phyloP scores from a whole-genome alignment of 2,113 vertebrate genomes.

The Nycticryphes semicollaris region DNA sequence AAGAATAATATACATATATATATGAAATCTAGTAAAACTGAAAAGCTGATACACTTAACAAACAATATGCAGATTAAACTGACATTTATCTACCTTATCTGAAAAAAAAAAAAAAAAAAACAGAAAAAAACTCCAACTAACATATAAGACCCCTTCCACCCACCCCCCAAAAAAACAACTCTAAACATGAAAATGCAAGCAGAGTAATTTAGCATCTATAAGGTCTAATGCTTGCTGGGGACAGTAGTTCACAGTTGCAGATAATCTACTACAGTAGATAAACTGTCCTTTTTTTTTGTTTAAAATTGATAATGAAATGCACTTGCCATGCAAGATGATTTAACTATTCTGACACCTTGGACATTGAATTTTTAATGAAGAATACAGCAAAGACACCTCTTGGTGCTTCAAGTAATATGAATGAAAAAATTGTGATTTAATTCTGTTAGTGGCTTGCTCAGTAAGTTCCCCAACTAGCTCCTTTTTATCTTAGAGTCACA shows the following conservation, averaged over 20 bases:
- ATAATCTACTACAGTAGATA: not conserved
- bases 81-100: not conserved
- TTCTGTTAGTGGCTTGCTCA: not conserved
- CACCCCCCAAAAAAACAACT: not conserved
- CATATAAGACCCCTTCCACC: too few species aligned
- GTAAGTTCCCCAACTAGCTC: not conserved
- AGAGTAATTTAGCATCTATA: not conserved
- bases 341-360: not conserved
- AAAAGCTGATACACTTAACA: not conserved
- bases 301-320: not conserved
- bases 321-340: not conserved
- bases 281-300: not conserved
- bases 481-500: not conserved
- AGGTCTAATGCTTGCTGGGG: not conserved
- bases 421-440: not conserved
- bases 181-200: not conserved
- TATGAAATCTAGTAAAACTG: not conserved
- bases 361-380: not conserved
- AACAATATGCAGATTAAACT: not conserved
- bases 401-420: not conserved
- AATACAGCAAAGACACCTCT: not conserved
- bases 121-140: not conserved
- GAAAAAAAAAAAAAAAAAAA: not conserved
- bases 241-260: not conserved
- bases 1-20: not conserved